These are phyloP conservation scores for Lagria hirta DNA, from an alignment of 2,888 invertebrate species.

Conservation along the genomic window DNA sequence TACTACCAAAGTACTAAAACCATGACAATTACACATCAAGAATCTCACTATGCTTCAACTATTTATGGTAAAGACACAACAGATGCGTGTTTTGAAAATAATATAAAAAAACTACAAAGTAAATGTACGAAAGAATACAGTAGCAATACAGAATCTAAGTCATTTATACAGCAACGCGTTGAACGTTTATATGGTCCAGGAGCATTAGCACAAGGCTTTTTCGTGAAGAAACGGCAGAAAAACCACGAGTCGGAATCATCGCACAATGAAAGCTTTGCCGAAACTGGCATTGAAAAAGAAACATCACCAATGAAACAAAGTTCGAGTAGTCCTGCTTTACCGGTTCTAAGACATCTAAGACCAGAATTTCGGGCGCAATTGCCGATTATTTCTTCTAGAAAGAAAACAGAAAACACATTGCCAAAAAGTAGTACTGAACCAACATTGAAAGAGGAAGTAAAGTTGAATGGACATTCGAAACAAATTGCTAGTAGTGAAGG, in stretches of 20 bases:
- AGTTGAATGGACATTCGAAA: conserved; percentile 43
- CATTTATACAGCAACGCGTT: conserved; percentile 86
- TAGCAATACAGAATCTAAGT: conserved; percentile 60
- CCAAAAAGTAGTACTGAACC: conserved; percentile 51
- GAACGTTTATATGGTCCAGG: conserved; percentile 87
- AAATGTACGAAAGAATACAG: conserved; percentile 40
- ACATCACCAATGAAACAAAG: conserved; percentile 46
- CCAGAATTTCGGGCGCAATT: conserved; percentile 86
- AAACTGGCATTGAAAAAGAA: conserved; percentile 3
- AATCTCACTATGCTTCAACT: conserved; percentile 40
- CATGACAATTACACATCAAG: conserved; percentile 40
- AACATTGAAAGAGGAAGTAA: conserved; percentile 44
- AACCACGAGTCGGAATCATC: conserved; percentile 46
- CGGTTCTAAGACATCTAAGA: conserved; percentile 79
- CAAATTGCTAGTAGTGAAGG: conserved; percentile 23
- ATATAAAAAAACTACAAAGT: conserved; percentile 34
- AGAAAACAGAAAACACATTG: conserved; percentile 41
- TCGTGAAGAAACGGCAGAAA: conserved; percentile 65
- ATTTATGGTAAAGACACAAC: conserved; percentile 45
- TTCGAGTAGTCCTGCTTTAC: conserved; percentile 59
- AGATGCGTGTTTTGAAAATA: conserved; percentile 47
- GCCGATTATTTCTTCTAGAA: conserved; percentile 67
- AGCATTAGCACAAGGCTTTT: conserved; percentile 82
- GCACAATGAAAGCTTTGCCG: conserved; percentile 4
- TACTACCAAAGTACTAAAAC: conserved; percentile 39